phyloP scores from a whole-genome alignment of 2,888 invertebrate species.

The Alviniconcha strummeri region DNA sequence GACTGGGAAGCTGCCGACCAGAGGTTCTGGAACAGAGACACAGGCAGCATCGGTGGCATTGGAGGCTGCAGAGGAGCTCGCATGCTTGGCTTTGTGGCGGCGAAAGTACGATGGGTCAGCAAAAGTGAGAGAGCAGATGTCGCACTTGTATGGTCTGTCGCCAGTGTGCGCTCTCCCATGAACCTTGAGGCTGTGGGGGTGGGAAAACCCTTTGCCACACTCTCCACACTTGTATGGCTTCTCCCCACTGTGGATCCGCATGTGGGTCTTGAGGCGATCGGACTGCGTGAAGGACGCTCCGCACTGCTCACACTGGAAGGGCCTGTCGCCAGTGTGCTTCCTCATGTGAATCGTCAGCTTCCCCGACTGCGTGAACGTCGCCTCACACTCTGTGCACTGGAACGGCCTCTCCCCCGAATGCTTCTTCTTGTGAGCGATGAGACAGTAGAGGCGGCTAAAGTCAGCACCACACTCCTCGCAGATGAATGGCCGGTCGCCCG shows the following conservation, averaged over 20 bases:
- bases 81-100: conserved; percentile 30
- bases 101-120: conserved; percentile 32
- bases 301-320: conserved; percentile 32
- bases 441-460: conserved; percentile 30
- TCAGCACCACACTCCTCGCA: conserved; percentile 29
- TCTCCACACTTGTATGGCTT: conserved; percentile 29
- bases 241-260: conserved; percentile 27
- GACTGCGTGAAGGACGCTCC: conserved; percentile 33
- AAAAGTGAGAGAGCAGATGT: conserved; percentile 24
- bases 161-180: conserved; percentile 27
- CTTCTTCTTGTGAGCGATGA: conserved; percentile 33
- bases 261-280: conserved; percentile 30
- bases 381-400: conserved; percentile 17
- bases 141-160: conserved; percentile 31
- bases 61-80: background rate
- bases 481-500: conserved; percentile 26
- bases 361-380: conserved; percentile 27
- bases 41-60: background rate
- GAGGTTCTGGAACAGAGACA: background rate
- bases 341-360: conserved; percentile 34
- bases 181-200: conserved; percentile 32
- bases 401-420: conserved; percentile 31
- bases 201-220: conserved; percentile 29
- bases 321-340: conserved; percentile 29
- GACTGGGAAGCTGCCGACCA: no score